Evolutionary conservation across 2,113 vertebrate species (phyloP).

Genomic region (Colinus virginianus): DNA sequence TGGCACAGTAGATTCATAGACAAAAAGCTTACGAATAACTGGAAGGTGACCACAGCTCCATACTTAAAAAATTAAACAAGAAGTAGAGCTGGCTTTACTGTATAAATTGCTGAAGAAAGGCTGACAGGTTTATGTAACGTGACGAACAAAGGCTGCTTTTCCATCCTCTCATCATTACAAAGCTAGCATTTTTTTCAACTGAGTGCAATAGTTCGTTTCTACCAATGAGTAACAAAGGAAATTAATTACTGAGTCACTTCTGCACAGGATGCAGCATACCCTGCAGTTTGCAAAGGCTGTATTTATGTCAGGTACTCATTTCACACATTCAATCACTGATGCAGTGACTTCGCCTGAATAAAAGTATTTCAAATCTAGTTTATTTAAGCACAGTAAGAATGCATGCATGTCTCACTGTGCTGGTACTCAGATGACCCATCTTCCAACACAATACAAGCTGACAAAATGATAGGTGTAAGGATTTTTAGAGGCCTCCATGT

Average conservation of each 20-base stretch:
- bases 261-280: neutral
- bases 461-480: neutral
- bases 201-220: neutral
- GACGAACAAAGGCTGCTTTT: neutral
- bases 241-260: neutral
- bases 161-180: neutral
- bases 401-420: accelerated
- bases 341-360: neutral
- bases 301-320: neutral
- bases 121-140: neutral
- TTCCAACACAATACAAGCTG: neutral
- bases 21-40: neutral
- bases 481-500: neutral
- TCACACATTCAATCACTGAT: neutral
- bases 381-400: neutral
- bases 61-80: neutral
- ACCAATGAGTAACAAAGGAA: neutral
- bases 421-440: neutral
- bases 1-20: neutral
- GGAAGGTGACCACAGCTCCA: neutral
- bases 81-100: neutral
- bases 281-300: neutral
- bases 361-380: neutral
- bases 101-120: neutral
- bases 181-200: neutral